Evolutionary conservation across 2,797 vertebrate species (phyloP), one percentile per base, ranked within the genome.

Genomic region (Merluccius polli): DNA sequence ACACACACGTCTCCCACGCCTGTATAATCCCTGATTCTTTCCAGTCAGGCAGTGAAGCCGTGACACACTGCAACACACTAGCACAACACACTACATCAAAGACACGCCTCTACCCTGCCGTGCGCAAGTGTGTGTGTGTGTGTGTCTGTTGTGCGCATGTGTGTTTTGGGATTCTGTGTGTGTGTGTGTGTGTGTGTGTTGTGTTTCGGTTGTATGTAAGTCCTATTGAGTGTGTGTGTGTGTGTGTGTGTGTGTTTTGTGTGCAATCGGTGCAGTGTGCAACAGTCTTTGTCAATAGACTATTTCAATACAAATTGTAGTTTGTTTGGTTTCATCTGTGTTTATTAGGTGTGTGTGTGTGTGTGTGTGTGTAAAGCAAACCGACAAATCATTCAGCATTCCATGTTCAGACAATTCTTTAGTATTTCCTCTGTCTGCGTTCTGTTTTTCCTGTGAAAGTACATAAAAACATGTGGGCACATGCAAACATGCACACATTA

Each of bases 21-120:
- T 72, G n/a, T 48, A 48, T 77, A 76, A 76, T 76, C 75, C 31
- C 21, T 59, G 68, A 76, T 76, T 76, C 48, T 21, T 71, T 71
- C 69, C 75, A 71, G 67, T 48, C 31, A 29, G 69, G 31, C 69
- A 32, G 44, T 38, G 75, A 63, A 71, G 10, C 75, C 59, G 70
- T 76, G 71, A 24, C 70, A 71, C 18, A 32, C 48, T 71, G 44
- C 33, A 72, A 13, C 3, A 27, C 4, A n/a, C n/a, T n/a, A 63
- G 30, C 32, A 76, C 75, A 76, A 59, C 52, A 24, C 21, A 59
- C 52, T 41, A 71, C 48, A 35, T 76, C 48, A 71, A 76, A 76
- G 8, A 74, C 27, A 41, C 21, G 21, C 29, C 31, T 70, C 68
- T 16, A 59, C 52, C 21, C 52, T 8, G 7, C 52, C 0, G 52